Evolutionary conservation across 2,797 vertebrate species (phyloP), one percentile per base, ranked within the genome.

Genomic region (Cephalopachus bancanus): DNA sequence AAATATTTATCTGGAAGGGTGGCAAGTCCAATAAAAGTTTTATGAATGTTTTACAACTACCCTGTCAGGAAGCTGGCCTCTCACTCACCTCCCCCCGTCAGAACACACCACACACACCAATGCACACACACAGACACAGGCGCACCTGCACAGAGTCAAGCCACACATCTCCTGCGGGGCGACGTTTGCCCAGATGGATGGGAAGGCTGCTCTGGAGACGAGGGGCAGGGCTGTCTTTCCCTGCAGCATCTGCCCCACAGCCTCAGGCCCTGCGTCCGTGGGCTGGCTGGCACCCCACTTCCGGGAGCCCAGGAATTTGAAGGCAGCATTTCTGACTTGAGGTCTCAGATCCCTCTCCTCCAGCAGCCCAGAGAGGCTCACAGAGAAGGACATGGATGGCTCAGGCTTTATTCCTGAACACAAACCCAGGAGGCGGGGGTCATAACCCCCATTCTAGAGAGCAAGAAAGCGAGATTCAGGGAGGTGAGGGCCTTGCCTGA

Each of bases 1-100:
- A 98, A 98, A 98, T 98, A 98, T 98, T 98, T 98, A 98, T 98
- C 98, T 98, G 96, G 97, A 98, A 98, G 98, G 98, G 98, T 98
- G 98, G 98, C 96, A 98, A 97, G 98, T 83, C 98, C 97, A 97
- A 97, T 99, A 98, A 98, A 99, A 98, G 84, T 98, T 99, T 98
- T 98, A 99, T 97, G 97, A 97, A 98, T 96, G 97, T 98, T 98
- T 98, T 98, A 98, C 95, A 98, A 97, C 87, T 97, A 97, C 97
- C 98, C 98, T 95, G 95, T 98, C 98, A 98, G 97, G 97, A 96
- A 98, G 96, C 97, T 98, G 97, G 97, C 97, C 64, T 26, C 95
- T 96, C 97, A 95, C 95, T 98, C 98, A 98, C 98, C 98, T 98
- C 97, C 98, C 95, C 96, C 79, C 90, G 60, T 97, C 93, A 89